Conservation (phyloP, 1,140 invertebrate genomes). For the Calephelis virginiensis region DNA sequence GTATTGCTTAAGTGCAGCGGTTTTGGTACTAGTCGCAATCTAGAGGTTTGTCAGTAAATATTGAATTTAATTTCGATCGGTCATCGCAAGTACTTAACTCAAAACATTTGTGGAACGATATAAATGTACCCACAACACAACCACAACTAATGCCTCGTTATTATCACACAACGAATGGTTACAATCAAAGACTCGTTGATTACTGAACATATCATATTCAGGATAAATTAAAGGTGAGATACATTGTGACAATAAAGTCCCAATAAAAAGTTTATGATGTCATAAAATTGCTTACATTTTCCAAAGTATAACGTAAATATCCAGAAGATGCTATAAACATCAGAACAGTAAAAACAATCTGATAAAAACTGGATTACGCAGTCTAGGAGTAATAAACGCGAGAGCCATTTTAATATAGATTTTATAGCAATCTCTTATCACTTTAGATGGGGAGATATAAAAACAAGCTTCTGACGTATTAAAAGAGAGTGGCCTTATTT, state of each 20-base stretch:
- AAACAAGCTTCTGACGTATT: neutral
- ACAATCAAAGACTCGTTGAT: too few relatives aligned
- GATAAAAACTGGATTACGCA: neutral
- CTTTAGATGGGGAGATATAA: neutral
- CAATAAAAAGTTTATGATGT: slow-evolving; percentile 3
- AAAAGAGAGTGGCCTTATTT: neutral
- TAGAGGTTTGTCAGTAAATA: too few relatives aligned
- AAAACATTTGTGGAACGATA: too few relatives aligned
- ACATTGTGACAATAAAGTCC: slow-evolving; percentile 6
- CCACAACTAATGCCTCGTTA: too few relatives aligned
- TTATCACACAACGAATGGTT: too few relatives aligned
- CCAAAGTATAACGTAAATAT: slow-evolving; percentile 8
- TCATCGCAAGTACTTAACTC: too few relatives aligned
- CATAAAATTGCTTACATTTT: slow-evolving; percentile 6
- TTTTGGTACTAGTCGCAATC: too few relatives aligned
- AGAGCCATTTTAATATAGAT: neutral
- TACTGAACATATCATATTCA: too few relatives aligned
- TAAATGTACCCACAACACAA: too few relatives aligned
- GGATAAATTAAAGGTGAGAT: too few relatives aligned
- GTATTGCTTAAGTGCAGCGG: too few relatives aligned
- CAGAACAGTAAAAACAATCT: neutral
- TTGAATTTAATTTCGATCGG: too few relatives aligned
- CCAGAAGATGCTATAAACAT: slow-evolving; percentile 6
- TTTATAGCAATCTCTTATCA: neutral
- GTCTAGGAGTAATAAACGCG: slow-evolving; percentile 2